These are phyloP conservation scores for Sipha flava DNA, from an alignment of 1,140 invertebrate genomes.

Conservation along the genomic window DNA sequence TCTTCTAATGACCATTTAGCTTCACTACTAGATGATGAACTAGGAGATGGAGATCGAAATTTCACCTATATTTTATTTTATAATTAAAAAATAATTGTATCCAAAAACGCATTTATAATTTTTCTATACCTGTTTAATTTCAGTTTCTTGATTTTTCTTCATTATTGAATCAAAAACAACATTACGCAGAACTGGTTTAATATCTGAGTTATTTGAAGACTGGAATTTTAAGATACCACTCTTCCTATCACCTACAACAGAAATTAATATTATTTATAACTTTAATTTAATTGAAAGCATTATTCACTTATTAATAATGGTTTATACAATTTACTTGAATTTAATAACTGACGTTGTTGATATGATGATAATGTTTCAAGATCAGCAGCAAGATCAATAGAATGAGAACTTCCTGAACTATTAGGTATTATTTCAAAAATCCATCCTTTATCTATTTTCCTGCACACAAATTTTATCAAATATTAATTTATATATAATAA, in stretches of 20 bases:
- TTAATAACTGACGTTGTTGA: constrained; percentile 15
- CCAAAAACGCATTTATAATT: not conserved
- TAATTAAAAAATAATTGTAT: not conserved
- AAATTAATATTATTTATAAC: not conserved
- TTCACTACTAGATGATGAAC: constrained; percentile 15
- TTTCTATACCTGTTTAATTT: constrained; percentile 51
- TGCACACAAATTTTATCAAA: not conserved
- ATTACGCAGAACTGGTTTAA: constrained; percentile 50
- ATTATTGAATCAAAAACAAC: constrained; percentile 69
- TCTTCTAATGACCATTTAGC: constrained; percentile 31
- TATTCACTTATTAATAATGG: not conserved
- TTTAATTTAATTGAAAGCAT: not conserved
- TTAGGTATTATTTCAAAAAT: constrained; percentile 19
- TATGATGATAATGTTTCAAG: constrained; percentile 30
- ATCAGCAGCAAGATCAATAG: constrained; percentile 21
- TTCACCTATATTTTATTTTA: constrained; percentile 3
- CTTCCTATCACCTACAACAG: constrained; percentile 45
- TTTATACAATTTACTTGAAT: not conserved
- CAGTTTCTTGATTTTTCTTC: constrained; percentile 51
- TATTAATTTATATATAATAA: constrained; percentile 34
- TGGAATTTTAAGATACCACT: constrained; percentile 62
- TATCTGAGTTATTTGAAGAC: constrained; percentile 42
- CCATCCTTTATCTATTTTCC: not conserved
- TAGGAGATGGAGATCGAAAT: constrained; percentile 1
- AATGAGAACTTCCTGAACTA: constrained; percentile 7